A percentile compares a stretch with the other conserved stretches of the same genome.
Evolutionary conservation across 2,797 vertebrate genomes (phyloP).

Genomic region (Acridotheres tristis): DNA sequence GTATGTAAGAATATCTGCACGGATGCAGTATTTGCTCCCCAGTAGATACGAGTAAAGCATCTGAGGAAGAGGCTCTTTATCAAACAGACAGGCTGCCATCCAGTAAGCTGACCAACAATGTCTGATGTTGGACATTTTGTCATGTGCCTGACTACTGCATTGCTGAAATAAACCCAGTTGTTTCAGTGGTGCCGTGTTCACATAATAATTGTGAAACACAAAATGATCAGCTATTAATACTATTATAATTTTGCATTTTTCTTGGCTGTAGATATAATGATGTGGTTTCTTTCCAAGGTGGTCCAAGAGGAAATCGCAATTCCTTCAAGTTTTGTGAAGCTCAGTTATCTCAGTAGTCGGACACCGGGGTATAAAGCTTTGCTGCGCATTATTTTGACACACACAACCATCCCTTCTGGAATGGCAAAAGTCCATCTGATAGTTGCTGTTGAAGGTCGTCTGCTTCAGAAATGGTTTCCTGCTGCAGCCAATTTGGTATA

Average conservation of each 20-base stretch:
- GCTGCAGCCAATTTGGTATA: conserved; percentile 90
- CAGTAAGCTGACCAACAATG: not conserved
- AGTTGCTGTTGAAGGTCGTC: conserved; percentile 88
- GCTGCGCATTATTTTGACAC: conserved; percentile 90
- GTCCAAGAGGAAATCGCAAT: conserved; percentile 92
- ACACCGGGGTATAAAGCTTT: conserved; percentile 92
- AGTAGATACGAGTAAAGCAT: not conserved
- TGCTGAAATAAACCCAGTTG: not conserved
- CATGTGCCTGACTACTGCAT: not conserved
- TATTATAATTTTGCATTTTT: not conserved
- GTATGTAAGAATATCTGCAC: not conserved
- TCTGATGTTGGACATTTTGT: not conserved
- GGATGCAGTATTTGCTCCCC: not conserved
- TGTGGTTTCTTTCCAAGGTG: conserved; percentile 76
- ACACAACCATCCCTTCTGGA: conserved; percentile 81
- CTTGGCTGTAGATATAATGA: not conserved
- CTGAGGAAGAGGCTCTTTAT: not conserved
- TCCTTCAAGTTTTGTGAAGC: conserved; percentile 91
- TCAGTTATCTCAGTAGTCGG: conserved; percentile 93
- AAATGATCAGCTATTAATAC: not conserved
- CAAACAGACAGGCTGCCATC: not conserved
- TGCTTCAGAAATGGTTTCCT: conserved; percentile 95
- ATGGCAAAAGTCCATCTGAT: conserved; percentile 93
- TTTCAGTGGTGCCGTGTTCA: not conserved
- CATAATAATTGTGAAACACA: not conserved